Evolutionary conservation across 1,140 invertebrate genomes (phyloP).

Genomic region (Saxidomus purpurata): DNA sequence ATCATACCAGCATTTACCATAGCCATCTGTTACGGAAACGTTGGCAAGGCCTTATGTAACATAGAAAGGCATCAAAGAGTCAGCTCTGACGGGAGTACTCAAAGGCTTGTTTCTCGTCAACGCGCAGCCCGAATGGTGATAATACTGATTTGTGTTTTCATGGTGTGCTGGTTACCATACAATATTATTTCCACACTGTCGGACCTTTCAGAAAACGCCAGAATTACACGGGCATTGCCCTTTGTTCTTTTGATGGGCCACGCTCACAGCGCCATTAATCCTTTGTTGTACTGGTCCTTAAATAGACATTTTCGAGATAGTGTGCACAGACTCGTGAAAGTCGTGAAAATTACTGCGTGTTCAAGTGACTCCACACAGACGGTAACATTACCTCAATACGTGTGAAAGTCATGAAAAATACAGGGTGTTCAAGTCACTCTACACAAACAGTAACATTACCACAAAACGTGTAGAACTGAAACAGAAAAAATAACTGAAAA

Average conservation of each 20-base stretch:
- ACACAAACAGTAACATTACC: too few species aligned
- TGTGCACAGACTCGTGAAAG: slow-evolving; percentile 68
- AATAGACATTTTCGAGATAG: slow-evolving; percentile 89
- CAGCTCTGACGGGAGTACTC: slow-evolving; percentile 88
- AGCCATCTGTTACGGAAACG: slow-evolving; percentile 87
- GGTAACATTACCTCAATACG: slow-evolving; percentile 60
- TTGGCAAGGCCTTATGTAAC: slow-evolving; percentile 87
- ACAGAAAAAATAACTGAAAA: too few species aligned
- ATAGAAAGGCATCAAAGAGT: slow-evolving; percentile 86
- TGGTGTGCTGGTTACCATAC: slow-evolving; percentile 97
- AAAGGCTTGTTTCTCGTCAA: slow-evolving; percentile 92
- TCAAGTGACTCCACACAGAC: slow-evolving; percentile 32
- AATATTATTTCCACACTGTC: slow-evolving; percentile 90
- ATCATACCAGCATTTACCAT: slow-evolving; percentile 87
- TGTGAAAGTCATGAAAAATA: too few species aligned
- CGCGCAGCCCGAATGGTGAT: slow-evolving; percentile 97
- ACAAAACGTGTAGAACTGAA: too few species aligned
- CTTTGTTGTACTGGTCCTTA: slow-evolving; percentile 92
- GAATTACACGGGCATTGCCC: slow-evolving; percentile 81
- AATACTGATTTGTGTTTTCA: slow-evolving; percentile 96
- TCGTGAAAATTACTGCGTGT: slow-evolving; percentile 58
- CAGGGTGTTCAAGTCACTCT: too few species aligned
- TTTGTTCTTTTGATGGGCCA: slow-evolving; percentile 91
- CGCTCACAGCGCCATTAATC: slow-evolving; percentile 92
- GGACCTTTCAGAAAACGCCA: slow-evolving; percentile 87